These are phyloP conservation scores for Melanotaenia duboulayi DNA, from an alignment of 2,113 vertebrate species.

Conservation along the genomic window DNA sequence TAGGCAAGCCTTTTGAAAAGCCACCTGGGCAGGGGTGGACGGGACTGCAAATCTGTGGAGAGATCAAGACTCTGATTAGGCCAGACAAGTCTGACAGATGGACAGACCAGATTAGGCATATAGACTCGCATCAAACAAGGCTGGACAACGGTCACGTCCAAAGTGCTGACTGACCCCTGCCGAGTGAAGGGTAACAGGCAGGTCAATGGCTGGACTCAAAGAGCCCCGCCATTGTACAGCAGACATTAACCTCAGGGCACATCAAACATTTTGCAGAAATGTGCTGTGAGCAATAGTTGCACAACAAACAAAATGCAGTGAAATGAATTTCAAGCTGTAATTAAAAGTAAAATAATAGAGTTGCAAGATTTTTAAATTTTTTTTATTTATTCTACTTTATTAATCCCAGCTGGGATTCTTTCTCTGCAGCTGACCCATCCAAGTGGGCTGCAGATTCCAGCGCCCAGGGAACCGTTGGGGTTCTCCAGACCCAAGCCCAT, in stretches of 20 bases:
- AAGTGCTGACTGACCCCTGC: slow-evolving; percentile 62
- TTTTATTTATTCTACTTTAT: too few relatives aligned
- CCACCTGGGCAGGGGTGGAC: slow-evolving; percentile 43
- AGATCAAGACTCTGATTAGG: slow-evolving; percentile 68
- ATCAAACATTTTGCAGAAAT: not conserved
- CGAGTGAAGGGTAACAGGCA: slow-evolving; percentile 46
- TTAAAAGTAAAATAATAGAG: not conserved
- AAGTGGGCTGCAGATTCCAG: too few relatives aligned
- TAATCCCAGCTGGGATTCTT: too few relatives aligned
- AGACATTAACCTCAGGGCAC: slow-evolving; percentile 2
- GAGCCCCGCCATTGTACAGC: not conserved
- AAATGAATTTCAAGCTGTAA: not conserved
- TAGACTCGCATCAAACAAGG: slow-evolving; percentile 74
- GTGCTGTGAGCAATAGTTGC: not conserved
- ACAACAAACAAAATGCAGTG: not conserved
- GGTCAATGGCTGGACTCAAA: slow-evolving; percentile 35
- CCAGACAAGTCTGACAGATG: slow-evolving; percentile 81
- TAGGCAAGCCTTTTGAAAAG: slow-evolving; percentile 45
- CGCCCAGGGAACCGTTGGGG: too few relatives aligned
- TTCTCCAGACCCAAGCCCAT: too few relatives aligned
- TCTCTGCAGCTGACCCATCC: too few relatives aligned
- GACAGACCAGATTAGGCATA: slow-evolving; percentile 79
- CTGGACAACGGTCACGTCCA: slow-evolving; percentile 51
- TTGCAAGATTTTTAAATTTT: too few relatives aligned
- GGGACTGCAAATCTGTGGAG: slow-evolving; percentile 32